Base-by-base conservation (phyloP, 2,888 invertebrate genomes). In the Pachymerium ferrugineum region DNA sequence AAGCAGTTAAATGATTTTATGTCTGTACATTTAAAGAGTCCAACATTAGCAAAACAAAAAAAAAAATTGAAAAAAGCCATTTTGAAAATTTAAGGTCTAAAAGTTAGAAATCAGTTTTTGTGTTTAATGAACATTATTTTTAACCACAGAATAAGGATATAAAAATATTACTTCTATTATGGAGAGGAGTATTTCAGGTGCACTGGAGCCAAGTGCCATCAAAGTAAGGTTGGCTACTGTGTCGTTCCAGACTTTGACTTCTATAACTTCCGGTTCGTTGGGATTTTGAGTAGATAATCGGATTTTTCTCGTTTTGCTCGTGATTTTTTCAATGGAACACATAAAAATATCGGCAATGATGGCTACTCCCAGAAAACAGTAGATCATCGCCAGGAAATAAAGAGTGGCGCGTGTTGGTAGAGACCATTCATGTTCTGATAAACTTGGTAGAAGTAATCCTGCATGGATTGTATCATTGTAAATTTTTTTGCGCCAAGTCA, bases 341-440 rank as follows among this genome's bases (percentile, higher is more conserved):
- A 87, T 87, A 79, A 87, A 86, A 74, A 86, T 82, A 78, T 87
- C 86, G n/a, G 86, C 86, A 22, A 86, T 83, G 77, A 87, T 86
- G 74, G 86, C 85, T 8, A 86, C 83, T 25, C 86, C 86, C 78
- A 87, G 80, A 79, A 87, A 87, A 78, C 85, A 85, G 81, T 86
- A 86, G 14, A 87, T 78, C 1, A 87, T 81, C 5, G 83, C 85
- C 14, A 83, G 54, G 8, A 86, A 78, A 79, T 86, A 87, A 19
- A 86, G 78, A 42, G 80, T 74, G 3, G 82, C 84, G 22, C 86
- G 79, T 3, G 79, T 79, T 19, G 78, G 80, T 14, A 77, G 73
- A 12, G 81, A 79, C 86, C 86, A 86, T 14, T 83, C 81, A 76
- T 80, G 82, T 78, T 86, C 85, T 73, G 80, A 83, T 74, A 85